Evolutionary conservation across 2,113 vertebrate genomes (phyloP).

Genomic region (Sardina pilchardus): DNA sequence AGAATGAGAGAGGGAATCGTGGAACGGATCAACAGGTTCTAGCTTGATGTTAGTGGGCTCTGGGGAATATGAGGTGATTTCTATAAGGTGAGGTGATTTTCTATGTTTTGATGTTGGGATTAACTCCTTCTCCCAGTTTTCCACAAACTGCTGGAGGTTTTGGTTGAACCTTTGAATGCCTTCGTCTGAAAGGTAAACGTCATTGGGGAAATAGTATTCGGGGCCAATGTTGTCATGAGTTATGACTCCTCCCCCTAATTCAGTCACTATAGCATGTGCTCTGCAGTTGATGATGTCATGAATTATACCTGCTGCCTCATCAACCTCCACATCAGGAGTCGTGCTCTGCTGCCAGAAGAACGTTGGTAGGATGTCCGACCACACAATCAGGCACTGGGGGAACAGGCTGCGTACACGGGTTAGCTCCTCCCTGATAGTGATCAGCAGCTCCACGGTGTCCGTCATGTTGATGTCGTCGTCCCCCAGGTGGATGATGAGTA

Average conservation of each 20-base stretch:
- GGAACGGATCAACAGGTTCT: too few species aligned
- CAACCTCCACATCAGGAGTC: conserved; percentile 38
- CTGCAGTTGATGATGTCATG: conserved; percentile 63
- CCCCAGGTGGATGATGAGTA: conserved; percentile 75
- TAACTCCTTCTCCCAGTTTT: conserved; percentile 70
- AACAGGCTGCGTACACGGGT: conserved; percentile 73
- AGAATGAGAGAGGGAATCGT: too few species aligned
- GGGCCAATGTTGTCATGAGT: conserved; percentile 71
- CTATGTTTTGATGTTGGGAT: too few species aligned
- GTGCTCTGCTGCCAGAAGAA: conserved; percentile 65
- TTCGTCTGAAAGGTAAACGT: conserved; percentile 70
- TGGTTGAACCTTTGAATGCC: conserved; percentile 73
- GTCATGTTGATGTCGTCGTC: conserved; percentile 73
- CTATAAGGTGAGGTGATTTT: too few species aligned
- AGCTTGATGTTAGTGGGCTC: too few species aligned
- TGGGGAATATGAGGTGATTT: too few species aligned
- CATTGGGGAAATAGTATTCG: conserved; percentile 65
- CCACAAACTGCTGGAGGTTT: conserved; percentile 74
- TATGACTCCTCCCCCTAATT: conserved; percentile 61
- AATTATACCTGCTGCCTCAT: conserved; percentile 61
- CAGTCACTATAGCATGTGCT: conserved; percentile 60
- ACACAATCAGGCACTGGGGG: conserved; percentile 67
- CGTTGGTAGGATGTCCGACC: conserved; percentile 74
- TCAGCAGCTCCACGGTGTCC: conserved; percentile 62
- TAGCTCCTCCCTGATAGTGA: conserved; percentile 72